Base-by-base conservation (phyloP, 2,888 invertebrate species). In the Caenorhabditis japonica region DNA sequence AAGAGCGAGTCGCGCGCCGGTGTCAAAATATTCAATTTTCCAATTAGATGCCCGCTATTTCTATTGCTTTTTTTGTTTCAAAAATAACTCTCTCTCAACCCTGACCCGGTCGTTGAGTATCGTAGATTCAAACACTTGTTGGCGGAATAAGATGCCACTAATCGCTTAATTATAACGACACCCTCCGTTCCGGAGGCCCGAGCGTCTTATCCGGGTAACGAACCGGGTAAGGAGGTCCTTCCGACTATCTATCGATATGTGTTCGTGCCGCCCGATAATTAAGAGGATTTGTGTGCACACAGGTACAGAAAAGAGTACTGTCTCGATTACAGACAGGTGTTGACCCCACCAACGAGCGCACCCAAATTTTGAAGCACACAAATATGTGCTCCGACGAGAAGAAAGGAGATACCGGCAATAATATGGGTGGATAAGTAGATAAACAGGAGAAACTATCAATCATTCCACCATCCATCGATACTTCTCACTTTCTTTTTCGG, bases 321-420 rank as follows among this genome's bases (percentile, higher is more conserved):
- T 33, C 36, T 46, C 46, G 33, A 21, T 59, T 69, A 55, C 69
- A 69, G 69, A 69, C 69, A 69, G 69, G 69, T 69, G 69, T 69
- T 69, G 69, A 69, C 69, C 69, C 51, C n/a, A 19, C 5, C 15
- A n/a, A 33, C 23, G 30, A 30, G 30, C 66, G 53, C 68, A 69
- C 68, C 68, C 53, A 59, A 38, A 58, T 68, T 68, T 56, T 56
- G 66, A 62, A 62, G 62, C 53, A 62, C 30, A 49, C 52, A 52
- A 62, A 46, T 44, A 61, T 27, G 39, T 3, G 44, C 23, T 23
- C 5, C 15, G 25, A 41, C 21, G 15, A n/a, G 25, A 8, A 23
- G 4, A 60, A 61, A 52, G 36, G 62, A 36, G 59, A 59, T 49
- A 61, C 33, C 60, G 52, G 51, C 43, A 30, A 30, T 25, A 23